Evolutionary conservation across 2,888 invertebrate genomes (phyloP).

Genomic region (Rhyacophila evoluta): DNA sequence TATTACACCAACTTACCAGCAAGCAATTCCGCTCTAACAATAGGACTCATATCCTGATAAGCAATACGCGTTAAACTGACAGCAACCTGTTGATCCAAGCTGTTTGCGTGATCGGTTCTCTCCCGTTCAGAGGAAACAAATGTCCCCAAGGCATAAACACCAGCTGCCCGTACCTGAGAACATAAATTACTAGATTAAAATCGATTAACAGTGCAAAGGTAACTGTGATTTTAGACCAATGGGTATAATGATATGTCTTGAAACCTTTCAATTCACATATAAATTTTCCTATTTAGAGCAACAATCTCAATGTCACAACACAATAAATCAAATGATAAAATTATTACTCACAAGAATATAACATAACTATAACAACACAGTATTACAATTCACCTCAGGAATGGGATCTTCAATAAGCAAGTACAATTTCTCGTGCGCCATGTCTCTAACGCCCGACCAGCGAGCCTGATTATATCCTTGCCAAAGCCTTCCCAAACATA

Average conservation of each 20-base stretch:
- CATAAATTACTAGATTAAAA: too few relatives aligned
- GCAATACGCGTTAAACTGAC: conserved; percentile 85
- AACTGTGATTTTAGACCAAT: too few relatives aligned
- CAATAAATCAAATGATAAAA: too few relatives aligned
- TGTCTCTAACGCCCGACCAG: conserved; percentile 96
- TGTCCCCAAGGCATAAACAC: conserved; percentile 94
- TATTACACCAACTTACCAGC: conserved; percentile 70
- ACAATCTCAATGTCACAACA: too few relatives aligned
- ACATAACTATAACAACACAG: not conserved
- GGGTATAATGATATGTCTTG: too few relatives aligned
- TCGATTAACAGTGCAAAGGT: too few relatives aligned
- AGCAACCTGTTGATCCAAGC: conserved; percentile 93
- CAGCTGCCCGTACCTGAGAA: conserved; percentile 93
- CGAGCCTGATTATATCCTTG: conserved; percentile 87
- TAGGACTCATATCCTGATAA: conserved; percentile 85
- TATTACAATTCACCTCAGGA: too few relatives aligned
- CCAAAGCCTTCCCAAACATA: conserved; percentile 93
- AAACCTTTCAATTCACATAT: too few relatives aligned
- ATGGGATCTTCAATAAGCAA: conserved; percentile 82
- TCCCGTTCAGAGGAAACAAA: conserved; percentile 88
- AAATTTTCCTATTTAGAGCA: too few relatives aligned
- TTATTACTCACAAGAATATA: too few relatives aligned
- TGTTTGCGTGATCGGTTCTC: conserved; percentile 92
- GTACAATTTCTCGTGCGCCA: conserved; percentile 96
- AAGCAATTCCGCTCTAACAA: conserved; percentile 89